Evolutionary conservation across 2,888 invertebrate genomes (phyloP), one percentile per base, ranked within the genome.

Genomic region (Trilocha varians): DNA sequence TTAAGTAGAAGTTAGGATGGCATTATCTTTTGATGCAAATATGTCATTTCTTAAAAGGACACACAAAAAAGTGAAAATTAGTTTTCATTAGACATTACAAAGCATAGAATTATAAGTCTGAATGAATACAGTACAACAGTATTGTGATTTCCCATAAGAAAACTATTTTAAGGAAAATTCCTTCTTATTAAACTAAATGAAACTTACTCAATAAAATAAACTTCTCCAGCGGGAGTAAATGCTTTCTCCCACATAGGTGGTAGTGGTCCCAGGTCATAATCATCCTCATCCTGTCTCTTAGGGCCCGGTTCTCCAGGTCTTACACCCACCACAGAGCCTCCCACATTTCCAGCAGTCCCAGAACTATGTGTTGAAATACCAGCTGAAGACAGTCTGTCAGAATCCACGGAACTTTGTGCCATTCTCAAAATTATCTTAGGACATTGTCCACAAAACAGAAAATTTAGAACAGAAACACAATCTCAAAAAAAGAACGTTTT

Each of bases 161-260:
- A n/a, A n/a, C n/a, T n/a, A n/a, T n/a, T n/a, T n/a, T 34, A 16
- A 42, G 32, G n/a, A 13, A 37, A 18, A 16, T 33, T 16, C 5
- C 11, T 25, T 25, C 11, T 6, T 16, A 14, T 5, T 14, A 5
- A 36, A 6, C 11, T 36, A 32, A 32, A 16, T 39, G 33, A 40
- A 54, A 90, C 92, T 89, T 83, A 94, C 97, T 99, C 98, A 59
- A 99, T 99, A 69, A 97, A 99, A 84, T 99, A 99, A 45, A 95
- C 92, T 87, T 98, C 98, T 58, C 98, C 98, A 47, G 95, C 94
- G 52, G 98, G 97, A 9, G 98, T 98, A 69, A 94, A 97, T 3
- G 98, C 97, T 71, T 97, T 96, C 77, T 99, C 98, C 99, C 99
- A 99, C 87, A 98, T 97, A 3, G 92, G 88, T 43, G 98, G 98